Base-by-base conservation (phyloP, 2,888 invertebrate species). In the Zaprionus bogoriensis region DNA sequence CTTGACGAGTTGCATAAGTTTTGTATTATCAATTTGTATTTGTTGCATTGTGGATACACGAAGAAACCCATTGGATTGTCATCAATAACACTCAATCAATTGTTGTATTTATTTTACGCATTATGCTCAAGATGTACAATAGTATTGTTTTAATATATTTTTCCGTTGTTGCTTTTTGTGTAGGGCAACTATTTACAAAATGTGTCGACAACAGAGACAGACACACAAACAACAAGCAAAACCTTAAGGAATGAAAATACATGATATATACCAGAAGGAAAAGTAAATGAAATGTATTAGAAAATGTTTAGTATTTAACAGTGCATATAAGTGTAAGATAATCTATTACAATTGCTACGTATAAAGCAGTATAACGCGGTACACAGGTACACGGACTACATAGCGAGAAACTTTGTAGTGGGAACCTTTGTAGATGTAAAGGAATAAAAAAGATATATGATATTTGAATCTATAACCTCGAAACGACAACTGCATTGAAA, bases 201-300 rank as follows among this genome's bases (percentile, higher is more conserved):
- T 27, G 22, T 63, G 46, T 51, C 44, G 50, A 32, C 23, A 20
- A 27, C 44, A n/a, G n/a, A n/a, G n/a, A n/a, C n/a, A n/a, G 12
- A 14, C 19, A 67, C 32, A 67, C 32, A 46, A 14, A 28, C 39
- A 38, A 30, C 3, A 27, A 60, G 27, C 42, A 51, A 32, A 44
- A 14, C 30, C 30, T 14, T 14, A 7, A 17, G 32, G 9, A n/a
- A 17, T 36, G 20, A 39, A n/a, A n/a, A n/a, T n/a, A n/a, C n/a
- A 28, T 38, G 53, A 62, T 50, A 57, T 68, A 62, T 53, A 30
- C 51, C 20, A 55, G 67, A 30, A 42, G 46, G 42, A 9, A 54
- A 69, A 62, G 52, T 74, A 84, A 84, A 72, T 67, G 65, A 78
- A 78, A 77, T 74, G 74, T 87, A 87, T 77, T 81, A 84, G 87